phyloP scores from a whole-genome alignment of 2,113 vertebrate genomes.

The Chloroceryle aenea region DNA sequence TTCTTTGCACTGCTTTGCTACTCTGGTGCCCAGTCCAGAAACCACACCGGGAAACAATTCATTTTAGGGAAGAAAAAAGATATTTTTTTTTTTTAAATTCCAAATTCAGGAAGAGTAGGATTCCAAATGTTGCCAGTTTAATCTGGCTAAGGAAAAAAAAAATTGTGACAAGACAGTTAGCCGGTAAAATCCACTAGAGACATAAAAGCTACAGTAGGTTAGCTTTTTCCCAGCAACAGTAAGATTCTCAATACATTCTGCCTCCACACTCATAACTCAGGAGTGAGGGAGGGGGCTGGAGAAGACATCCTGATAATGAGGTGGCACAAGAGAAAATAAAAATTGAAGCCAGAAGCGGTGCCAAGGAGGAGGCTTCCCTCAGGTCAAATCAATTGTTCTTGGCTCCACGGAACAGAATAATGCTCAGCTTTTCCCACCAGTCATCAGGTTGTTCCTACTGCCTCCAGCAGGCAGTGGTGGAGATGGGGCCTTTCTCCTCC shows the following conservation, averaged over 20 bases:
- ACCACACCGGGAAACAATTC: background rate
- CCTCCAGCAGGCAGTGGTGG: constrained; percentile 7
- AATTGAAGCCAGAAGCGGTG: background rate
- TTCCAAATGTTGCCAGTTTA: background rate
- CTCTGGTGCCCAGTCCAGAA: constrained; percentile 21
- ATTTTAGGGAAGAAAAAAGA: background rate
- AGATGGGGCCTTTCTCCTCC: background rate
- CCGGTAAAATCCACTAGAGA: constrained; percentile 27
- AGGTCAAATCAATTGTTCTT: background rate
- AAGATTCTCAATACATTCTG: background rate
- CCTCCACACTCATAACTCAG: background rate
- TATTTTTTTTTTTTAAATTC: background rate
- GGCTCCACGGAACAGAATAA: background rate
- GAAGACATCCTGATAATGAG: background rate
- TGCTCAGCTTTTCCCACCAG: background rate
- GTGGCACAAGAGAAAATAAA: background rate
- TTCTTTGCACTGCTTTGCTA: constrained; percentile 56
- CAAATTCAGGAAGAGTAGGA: background rate
- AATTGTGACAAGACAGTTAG: background rate
- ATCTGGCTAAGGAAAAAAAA: constrained; percentile 7
- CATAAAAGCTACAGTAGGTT: constrained; percentile 11
- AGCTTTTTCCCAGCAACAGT: constrained; percentile 10
- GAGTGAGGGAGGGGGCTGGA: background rate
- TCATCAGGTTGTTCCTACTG: background rate
- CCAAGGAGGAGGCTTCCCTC: background rate